A percentile compares a stretch with the other conserved stretches of the same genome.
Evolutionary conservation across 23 tunicate genomes (phyloP).

Genomic region (Ascidia mentula): DNA sequence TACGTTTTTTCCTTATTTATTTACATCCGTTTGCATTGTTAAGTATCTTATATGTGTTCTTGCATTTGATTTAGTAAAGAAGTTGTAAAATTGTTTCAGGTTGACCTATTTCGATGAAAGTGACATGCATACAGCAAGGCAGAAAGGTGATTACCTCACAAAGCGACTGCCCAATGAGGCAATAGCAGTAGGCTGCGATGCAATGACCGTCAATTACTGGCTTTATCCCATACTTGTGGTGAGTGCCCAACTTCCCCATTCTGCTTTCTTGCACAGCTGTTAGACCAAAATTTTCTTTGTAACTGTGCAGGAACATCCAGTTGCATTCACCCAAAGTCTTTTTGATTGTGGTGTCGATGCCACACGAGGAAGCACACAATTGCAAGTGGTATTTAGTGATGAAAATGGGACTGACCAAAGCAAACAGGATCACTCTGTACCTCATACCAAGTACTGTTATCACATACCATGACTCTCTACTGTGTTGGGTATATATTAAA

Average conservation of each 20-base stretch:
- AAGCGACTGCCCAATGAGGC: conserved; percentile 30
- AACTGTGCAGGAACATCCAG: conserved; percentile 3
- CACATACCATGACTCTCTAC: not conserved
- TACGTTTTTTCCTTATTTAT: too few species aligned
- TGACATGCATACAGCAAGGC: not conserved
- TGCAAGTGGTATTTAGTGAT: conserved; percentile 22
- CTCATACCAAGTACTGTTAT: not conserved
- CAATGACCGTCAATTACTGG: conserved; percentile 40
- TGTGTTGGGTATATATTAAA: not conserved
- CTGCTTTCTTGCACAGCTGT: too few species aligned
- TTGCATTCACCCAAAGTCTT: not conserved
- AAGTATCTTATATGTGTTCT: not conserved
- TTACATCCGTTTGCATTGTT: not conserved
- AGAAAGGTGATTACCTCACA: conserved; percentile 48
- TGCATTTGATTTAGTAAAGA: not conserved
- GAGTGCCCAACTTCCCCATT: too few species aligned
- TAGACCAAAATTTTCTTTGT: too few species aligned
- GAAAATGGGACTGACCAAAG: not conserved
- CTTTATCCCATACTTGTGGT: conserved; percentile 63
- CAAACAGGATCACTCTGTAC: not conserved
- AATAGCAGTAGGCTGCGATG: conserved; percentile 24
- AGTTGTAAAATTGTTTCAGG: conserved; percentile 4
- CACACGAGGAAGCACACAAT: conserved; percentile 33
- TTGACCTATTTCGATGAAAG: conserved; percentile 21
- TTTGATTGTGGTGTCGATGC: conserved; percentile 57